Evolutionary conservation across 2,113 vertebrate genomes (phyloP), one percentile per base, ranked within the genome.

Genomic region (Psettodes erumei): DNA sequence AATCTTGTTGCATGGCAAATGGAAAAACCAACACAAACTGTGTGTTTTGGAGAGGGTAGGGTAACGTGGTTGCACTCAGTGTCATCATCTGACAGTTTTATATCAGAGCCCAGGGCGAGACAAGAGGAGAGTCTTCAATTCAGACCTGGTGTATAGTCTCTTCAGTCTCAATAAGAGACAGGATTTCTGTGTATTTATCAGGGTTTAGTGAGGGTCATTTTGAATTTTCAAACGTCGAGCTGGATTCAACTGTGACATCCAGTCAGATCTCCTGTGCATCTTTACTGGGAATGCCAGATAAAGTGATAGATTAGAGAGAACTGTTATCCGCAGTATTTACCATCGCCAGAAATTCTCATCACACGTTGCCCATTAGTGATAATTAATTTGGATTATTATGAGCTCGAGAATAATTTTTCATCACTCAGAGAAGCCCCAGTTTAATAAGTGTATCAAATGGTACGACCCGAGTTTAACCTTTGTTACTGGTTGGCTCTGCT

Each of bases 51-150:
- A n/a, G 42, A 65, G 75, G 40, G 43, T 33, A 66, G 62, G 58
- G 33, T 71, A 65, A 72, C 71, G 60, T 32, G 53, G 32, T 93
- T 93, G 70, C 90, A 45, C 60, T 63, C 51, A 0, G 87, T 92
- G 89, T 92, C 90, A 69, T 93, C 91, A 91, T 90, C 89, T 86
- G 83, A 76, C 72, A 65, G 76, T 82, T 79, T 84, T 38, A 77
- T 82, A 84, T 90, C 74, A 89, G 89, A 88, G 84, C 85, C 73
- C 12, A 21, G 21, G 53, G 81, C 86, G 78, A 84, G 86, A 79
- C 67, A 77, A 80, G 77, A 79, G 61, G 75, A 82, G 61, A 86
- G 75, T 54, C 59, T 79, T 79, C 66, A 72, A 13, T 66, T 55
- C 53, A 67, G 71, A 53, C 68, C 79, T 65, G 53, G 1, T 75